Evolutionary conservation across 2,113 vertebrate species (phyloP).

Genomic region (Coryphaenoides rupestris): DNA sequence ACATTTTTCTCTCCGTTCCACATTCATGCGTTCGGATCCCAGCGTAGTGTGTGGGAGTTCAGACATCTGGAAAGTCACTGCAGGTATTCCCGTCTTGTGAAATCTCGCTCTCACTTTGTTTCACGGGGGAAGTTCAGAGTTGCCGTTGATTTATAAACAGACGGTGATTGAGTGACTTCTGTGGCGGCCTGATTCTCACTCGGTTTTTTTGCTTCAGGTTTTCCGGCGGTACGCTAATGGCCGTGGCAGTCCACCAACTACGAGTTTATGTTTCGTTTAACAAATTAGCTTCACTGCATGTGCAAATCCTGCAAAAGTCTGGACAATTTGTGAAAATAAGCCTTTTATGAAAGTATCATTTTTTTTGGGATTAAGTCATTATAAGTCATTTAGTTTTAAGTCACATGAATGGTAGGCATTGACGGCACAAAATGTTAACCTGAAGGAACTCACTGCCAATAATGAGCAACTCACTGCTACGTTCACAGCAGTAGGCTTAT

Average conservation of each 20-base stretch:
- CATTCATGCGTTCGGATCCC: background rate
- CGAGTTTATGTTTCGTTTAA: too few relatives aligned
- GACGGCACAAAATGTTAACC: too few relatives aligned
- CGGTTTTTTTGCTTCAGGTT: constrained; percentile 13
- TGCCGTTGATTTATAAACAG: constrained; percentile 5
- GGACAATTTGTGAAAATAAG: too few relatives aligned
- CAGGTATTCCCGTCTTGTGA: background rate
- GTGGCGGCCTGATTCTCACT: constrained; percentile 10
- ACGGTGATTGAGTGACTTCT: background rate
- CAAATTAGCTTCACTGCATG: background rate
- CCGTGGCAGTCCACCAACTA: too few relatives aligned
- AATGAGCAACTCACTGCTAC: background rate
- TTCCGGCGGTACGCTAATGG: background rate
- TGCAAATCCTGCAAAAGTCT: background rate
- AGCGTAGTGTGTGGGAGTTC: background rate
- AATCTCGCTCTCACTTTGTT: background rate
- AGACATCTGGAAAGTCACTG: background rate
- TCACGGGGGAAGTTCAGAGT: constrained; percentile 1
- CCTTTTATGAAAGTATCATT: too few relatives aligned
- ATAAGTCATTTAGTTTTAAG: too few relatives aligned
- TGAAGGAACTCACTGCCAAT: too few relatives aligned
- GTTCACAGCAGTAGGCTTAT: background rate
- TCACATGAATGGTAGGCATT: too few relatives aligned
- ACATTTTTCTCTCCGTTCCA: background rate
- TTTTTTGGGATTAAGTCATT: too few relatives aligned